Base-by-base conservation (phyloP, 2,797 vertebrate species). In the Smutsia temminckii region DNA sequence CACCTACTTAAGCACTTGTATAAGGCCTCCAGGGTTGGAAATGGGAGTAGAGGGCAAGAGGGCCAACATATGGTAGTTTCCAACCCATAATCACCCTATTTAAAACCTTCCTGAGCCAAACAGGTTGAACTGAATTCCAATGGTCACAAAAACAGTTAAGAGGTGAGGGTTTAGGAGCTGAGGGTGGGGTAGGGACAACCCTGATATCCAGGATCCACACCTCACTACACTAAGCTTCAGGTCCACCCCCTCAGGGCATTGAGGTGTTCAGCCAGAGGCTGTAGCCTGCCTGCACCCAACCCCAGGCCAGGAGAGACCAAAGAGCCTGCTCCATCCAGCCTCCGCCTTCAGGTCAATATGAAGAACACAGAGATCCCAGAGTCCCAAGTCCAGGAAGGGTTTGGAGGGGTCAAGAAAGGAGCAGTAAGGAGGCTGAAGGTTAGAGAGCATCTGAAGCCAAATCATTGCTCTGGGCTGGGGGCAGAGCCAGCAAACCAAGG, bases 1-100 rank as follows among this genome's bases (percentile, higher is more conserved):
- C 91, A 85, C 91, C 96, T 80, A 93, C 86, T 96, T 97, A 98
- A 98, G 97, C 97, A 98, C 97, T 98, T 98, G 97, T 98, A 91
- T 93, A 94, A 97, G 96, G 95, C 96, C 96, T 97, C 96, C 89
- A 94, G 96, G 97, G 95, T 87, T 97, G 96, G 95, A 95, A 86
- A 95, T 74, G 91, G 95, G 96, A 86, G 89, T 77, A 89, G 93
- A 96, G 93, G 96, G 92, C 96, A 91, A 93, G 95, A 97, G 96
- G 93, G 91, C 92, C 66, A 61, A 93, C 57, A 74, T 63, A 57
- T 49, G 68, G 78, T 85, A 77, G 46, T 94, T 95, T 97, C 80
- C 75, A 94, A 94, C 86, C 95, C 94, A 86, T 77, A 89, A 94
- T 91, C 94, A 95, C 89, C 83, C 96, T 89, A 95, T 77, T 89